Percentiles rank a stretch among this genome's conserved stretches.
These are phyloP conservation scores for Leptinotarsa lineolata DNA, from an alignment of 1,140 invertebrate species.

Conservation along the genomic window DNA sequence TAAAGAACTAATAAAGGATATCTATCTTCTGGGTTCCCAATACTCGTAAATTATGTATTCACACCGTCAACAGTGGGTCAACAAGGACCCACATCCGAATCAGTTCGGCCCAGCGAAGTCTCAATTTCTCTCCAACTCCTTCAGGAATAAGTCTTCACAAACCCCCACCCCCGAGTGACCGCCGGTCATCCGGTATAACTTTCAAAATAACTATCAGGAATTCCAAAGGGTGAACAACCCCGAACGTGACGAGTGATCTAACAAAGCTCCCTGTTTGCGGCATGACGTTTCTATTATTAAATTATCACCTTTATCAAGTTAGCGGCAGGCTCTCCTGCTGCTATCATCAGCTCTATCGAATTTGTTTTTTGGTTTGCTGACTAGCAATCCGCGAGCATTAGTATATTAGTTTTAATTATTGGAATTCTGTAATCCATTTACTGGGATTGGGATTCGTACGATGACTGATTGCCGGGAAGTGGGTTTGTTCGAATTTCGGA, in stretches of 20 bases:
- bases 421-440: neutral
- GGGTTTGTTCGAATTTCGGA: too few relatives aligned
- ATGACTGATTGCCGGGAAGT: neutral
- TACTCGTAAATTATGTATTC: too few relatives aligned
- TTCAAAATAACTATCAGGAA: conserved; percentile 15
- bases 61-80: neutral
- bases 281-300: conserved; percentile 23
- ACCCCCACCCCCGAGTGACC: neutral
- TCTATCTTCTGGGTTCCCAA: too few relatives aligned
- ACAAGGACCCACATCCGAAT: neutral
- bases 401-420: neutral
- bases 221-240: conserved; percentile 25
- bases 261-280: conserved; percentile 21
- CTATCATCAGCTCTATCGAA: conserved; percentile 17
- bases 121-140: neutral
- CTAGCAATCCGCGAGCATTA: neutral
- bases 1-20: too few relatives aligned
- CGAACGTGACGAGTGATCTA: conserved; percentile 18
- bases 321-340: conserved; percentile 4
- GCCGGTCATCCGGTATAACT: conserved; percentile 24
- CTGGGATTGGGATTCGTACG: neutral
- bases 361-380: conserved; percentile 17
- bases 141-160: neutral
- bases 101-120: neutral
- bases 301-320: conserved; percentile 28